Conservation (phyloP, 2,888 invertebrate genomes). For the Eupithecia centaureata region DNA sequence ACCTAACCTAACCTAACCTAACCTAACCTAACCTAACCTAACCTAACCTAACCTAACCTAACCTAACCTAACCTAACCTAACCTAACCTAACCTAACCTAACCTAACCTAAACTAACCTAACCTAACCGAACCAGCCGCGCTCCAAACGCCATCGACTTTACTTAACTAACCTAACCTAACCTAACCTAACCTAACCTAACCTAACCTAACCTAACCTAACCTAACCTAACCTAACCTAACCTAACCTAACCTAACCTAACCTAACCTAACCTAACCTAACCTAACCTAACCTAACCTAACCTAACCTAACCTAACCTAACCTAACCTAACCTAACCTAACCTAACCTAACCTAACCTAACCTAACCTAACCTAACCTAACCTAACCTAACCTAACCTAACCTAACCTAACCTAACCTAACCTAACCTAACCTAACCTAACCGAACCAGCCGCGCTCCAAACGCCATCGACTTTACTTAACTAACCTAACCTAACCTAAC, state of each 20-base stretch:
- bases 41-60: conserved; percentile 28
- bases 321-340: conserved; percentile 36
- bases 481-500: conserved; percentile 19
- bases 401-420: conserved; percentile 15
- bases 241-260: conserved; percentile 34
- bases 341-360: conserved; percentile 40
- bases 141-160: no score
- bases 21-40: conserved; percentile 14
- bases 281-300: conserved; percentile 42
- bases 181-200: conserved; percentile 37
- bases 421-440: no score
- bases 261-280: conserved; percentile 35
- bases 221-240: conserved; percentile 27
- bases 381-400: conserved; percentile 17
- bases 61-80: conserved; percentile 33
- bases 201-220: conserved; percentile 31
- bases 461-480: no score
- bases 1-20: conserved; percentile 18
- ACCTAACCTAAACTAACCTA: no score
- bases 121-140: no score
- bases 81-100: conserved; percentile 36
- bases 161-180: conserved; percentile 33
- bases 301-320: conserved; percentile 34
- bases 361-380: conserved; percentile 39
- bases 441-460: no score